These are phyloP conservation scores for Agrilus planipennis DNA, from an alignment of 1,140 invertebrate species.

Conservation along the genomic window DNA sequence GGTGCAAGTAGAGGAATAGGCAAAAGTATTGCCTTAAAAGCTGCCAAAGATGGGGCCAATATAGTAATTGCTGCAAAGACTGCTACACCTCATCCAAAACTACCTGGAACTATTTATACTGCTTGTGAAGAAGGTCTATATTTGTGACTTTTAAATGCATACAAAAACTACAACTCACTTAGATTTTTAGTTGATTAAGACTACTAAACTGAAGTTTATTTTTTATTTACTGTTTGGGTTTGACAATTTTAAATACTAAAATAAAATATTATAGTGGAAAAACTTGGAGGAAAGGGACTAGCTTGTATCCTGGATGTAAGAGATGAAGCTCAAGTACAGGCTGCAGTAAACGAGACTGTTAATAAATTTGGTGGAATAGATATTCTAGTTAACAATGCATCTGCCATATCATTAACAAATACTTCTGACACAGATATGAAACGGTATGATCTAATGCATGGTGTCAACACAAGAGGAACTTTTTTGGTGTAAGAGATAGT, in stretches of 20 bases:
- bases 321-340: constrained; percentile 68
- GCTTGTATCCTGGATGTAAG: constrained; percentile 92
- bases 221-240: constrained; percentile 8
- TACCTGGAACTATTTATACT: constrained; percentile 96
- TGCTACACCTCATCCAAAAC: constrained; percentile 88
- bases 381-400: constrained; percentile 92
- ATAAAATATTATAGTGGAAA: constrained; percentile 60
- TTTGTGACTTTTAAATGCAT: too few species aligned
- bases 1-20: constrained; percentile 96
- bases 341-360: constrained; percentile 78
- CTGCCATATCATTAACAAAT: constrained; percentile 84
- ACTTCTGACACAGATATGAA: constrained; percentile 91
- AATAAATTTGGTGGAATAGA: constrained; percentile 94
- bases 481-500: constrained; percentile 64
- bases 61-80: constrained; percentile 94
- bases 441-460: constrained; percentile 87
- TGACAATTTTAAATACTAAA: constrained; percentile 3
- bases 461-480: constrained; percentile 83
- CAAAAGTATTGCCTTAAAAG: constrained; percentile 90
- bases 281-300: constrained; percentile 77
- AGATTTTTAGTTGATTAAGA: too few species aligned
- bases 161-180: too few species aligned
- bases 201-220: too few species aligned
- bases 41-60: constrained; percentile 89
- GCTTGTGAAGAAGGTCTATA: constrained; percentile 87